Evolutionary conservation across 2,888 invertebrate species (phyloP).

Genomic region (Zeuzera pyrina): DNA sequence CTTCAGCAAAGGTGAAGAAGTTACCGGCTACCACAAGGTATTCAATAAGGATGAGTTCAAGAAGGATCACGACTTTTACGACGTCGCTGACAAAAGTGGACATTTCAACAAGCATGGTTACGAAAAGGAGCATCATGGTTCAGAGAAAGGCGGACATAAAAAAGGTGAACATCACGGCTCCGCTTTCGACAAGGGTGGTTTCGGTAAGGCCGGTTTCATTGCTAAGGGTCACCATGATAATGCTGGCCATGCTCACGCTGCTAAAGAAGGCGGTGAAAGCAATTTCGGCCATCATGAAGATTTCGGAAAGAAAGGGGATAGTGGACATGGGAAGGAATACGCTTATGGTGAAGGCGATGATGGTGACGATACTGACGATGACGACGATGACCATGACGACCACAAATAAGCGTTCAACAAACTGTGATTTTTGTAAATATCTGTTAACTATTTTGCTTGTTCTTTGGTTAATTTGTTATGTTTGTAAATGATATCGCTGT

Average conservation of each 20-base stretch:
- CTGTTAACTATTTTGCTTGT: constrained; percentile 32
- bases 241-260: constrained; percentile 68
- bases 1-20: constrained; percentile 79
- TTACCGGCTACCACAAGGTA: constrained; percentile 81
- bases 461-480: constrained; percentile 49
- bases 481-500: constrained; percentile 43
- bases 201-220: constrained; percentile 70
- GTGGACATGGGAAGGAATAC: constrained; percentile 57
- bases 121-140: constrained; percentile 66
- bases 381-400: no score
- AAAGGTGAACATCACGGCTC: constrained; percentile 71
- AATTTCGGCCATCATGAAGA: constrained; percentile 69
- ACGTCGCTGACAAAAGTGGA: constrained; percentile 78
- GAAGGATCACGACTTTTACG: constrained; percentile 84
- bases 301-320: constrained; percentile 68
- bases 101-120: constrained; percentile 77
- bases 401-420: constrained; percentile 17
- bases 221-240: constrained; percentile 72
- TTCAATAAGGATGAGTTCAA: constrained; percentile 85
- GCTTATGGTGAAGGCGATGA: constrained; percentile 48
- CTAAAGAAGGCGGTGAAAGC: constrained; percentile 70
- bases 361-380: constrained; percentile 34
- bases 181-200: constrained; percentile 62
- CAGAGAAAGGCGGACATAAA: constrained; percentile 69
- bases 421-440: constrained; percentile 31